A percentile compares a stretch with the other conserved stretches of the same genome.
phyloP scores from a whole-genome alignment of 53 echinoderm and acorn worm species.

The Hippasteria phrygiana region DNA sequence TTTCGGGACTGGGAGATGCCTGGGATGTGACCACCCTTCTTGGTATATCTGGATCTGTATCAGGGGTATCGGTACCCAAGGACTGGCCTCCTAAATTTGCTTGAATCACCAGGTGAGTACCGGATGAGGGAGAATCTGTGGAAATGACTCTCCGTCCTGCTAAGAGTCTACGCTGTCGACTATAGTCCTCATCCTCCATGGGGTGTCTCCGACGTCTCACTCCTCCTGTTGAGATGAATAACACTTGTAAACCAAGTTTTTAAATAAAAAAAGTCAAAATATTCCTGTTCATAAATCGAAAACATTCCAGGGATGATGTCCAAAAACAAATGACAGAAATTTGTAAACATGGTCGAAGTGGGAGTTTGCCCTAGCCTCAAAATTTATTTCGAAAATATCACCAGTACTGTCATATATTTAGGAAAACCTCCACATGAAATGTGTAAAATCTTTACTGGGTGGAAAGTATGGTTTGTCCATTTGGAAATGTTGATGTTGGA shows the following conservation, averaged over 20 bases:
- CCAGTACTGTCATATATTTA: too few species aligned
- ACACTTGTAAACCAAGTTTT: neutral
- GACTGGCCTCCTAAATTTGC: constrained; percentile 26
- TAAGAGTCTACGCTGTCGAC: neutral
- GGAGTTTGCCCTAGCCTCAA: too few species aligned
- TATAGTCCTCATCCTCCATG: neutral
- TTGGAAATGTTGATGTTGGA: too few species aligned
- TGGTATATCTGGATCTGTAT: neutral
- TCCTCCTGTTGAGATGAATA: neutral
- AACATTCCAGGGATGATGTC: too few species aligned
- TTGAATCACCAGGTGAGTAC: constrained; percentile 51
- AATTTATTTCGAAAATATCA: too few species aligned
- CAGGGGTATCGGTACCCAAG: constrained; percentile 12
- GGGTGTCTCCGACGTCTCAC: neutral
- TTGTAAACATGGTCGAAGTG: too few species aligned
- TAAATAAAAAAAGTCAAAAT: neutral
- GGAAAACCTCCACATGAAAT: too few species aligned
- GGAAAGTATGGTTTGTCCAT: too few species aligned
- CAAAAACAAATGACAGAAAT: too few species aligned
- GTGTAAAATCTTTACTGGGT: too few species aligned
- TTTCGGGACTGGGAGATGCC: neutral
- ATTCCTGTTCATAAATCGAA: too few species aligned
- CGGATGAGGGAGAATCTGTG: constrained; percentile 40
- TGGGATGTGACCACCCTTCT: constrained; percentile 23
- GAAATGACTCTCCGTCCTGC: constrained; percentile 47